Evolutionary conservation across 2,888 invertebrate genomes (phyloP).

Genomic region (Timema podura): DNA sequence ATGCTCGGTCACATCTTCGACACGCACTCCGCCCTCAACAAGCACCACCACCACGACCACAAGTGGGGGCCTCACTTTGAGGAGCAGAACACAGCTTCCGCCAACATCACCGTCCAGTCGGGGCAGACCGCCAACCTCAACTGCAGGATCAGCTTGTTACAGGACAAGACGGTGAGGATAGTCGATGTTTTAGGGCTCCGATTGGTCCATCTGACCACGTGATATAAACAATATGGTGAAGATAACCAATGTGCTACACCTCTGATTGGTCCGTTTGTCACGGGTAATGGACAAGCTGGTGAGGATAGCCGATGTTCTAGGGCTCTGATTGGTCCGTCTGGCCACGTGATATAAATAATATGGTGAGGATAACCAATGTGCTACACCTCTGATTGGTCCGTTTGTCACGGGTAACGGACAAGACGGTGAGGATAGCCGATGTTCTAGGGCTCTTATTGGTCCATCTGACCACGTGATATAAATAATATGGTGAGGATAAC

Average conservation of each 20-base stretch:
- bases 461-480: neutral
- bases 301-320: too few species aligned
- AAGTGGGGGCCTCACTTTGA: conserved; percentile 64
- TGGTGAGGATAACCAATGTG: too few species aligned
- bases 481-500: too few species aligned
- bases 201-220: neutral
- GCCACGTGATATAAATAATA: neutral
- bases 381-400: too few species aligned
- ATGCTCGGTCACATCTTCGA: conserved; percentile 73
- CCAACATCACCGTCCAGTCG: conserved; percentile 68
- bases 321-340: neutral
- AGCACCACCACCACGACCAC: conserved; percentile 62
- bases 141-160: conserved; percentile 68
- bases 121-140: conserved; percentile 68
- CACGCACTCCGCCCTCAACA: conserved; percentile 62
- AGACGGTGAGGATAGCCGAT: too few species aligned
- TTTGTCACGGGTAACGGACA: too few species aligned
- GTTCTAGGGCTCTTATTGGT: neutral
- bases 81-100: conserved; percentile 51
- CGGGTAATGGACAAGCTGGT: too few species aligned
- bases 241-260: too few species aligned
- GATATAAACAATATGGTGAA: too few species aligned
- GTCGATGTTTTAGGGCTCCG: neutral
- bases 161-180: conserved; percentile 73
- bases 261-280: too few species aligned